phyloP scores from a whole-genome alignment of 2,888 invertebrate species.

The Micoletzkya japonica region DNA sequence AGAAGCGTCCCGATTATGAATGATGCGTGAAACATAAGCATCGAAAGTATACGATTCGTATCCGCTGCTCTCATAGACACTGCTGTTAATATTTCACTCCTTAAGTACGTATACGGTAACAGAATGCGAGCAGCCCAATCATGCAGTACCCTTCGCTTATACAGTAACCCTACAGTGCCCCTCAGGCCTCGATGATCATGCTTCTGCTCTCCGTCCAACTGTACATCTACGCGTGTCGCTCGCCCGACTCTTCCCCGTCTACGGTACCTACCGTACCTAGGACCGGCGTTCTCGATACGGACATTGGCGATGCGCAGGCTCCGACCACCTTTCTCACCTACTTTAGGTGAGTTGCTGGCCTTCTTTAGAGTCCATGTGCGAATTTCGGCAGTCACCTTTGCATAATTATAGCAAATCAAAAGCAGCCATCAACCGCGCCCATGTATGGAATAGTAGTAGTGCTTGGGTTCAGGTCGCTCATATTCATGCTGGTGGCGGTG shows the following conservation, averaged over 20 bases:
- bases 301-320: constrained; percentile 44
- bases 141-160: neutral
- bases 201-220: constrained; percentile 25
- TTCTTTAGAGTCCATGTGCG: neutral
- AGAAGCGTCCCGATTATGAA: no score
- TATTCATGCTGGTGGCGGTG: constrained; percentile 74
- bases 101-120: no score
- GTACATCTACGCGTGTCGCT: no score
- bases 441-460: neutral
- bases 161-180: neutral
- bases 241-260: no score
- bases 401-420: no score
- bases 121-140: no score
- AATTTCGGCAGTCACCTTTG: neutral
- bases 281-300: constrained; percentile 31
- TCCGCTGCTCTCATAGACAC: no score
- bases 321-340: constrained; percentile 55
- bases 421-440: neutral
- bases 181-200: constrained; percentile 5
- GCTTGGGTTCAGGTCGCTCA: constrained; percentile 33
- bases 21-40: no score
- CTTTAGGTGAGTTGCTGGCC: constrained; percentile 31
- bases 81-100: no score
- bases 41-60: no score
- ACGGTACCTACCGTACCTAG: no score